Conservation (phyloP, 2,113 vertebrate species). For the Podarcis muralis region DNA sequence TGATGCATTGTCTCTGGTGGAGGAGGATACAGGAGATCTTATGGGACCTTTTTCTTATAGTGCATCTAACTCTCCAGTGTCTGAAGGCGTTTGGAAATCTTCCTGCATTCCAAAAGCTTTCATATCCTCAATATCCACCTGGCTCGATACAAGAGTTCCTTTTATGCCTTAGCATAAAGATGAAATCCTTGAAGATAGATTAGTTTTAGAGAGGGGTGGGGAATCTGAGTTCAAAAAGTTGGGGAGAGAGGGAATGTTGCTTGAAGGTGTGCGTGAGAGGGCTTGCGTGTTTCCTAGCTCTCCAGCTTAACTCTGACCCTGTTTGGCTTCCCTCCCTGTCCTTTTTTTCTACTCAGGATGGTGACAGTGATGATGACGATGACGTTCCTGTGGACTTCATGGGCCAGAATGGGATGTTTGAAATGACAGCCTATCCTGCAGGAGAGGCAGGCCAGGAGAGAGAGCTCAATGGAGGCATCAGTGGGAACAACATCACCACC, state of each 20-base stretch:
- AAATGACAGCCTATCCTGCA: conserved; percentile 51
- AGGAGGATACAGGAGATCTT: too few relatives aligned
- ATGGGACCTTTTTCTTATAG: too few relatives aligned
- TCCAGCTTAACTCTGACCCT: background rate
- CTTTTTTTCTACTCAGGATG: conserved; percentile 68
- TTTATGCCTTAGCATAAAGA: background rate
- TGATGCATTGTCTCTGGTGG: too few relatives aligned
- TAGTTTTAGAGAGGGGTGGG: background rate
- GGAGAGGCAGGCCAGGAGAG: conserved; percentile 8
- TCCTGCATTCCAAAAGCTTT: background rate
- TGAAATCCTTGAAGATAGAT: background rate
- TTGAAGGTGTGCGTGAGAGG: background rate
- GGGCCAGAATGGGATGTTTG: conserved; percentile 61
- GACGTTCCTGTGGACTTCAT: conserved; percentile 25
- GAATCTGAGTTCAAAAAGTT: background rate
- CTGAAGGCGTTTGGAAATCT: background rate
- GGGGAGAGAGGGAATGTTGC: too few relatives aligned
- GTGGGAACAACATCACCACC: conserved; percentile 62
- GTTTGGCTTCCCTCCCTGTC: background rate
- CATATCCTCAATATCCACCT: too few relatives aligned
- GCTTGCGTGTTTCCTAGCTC: background rate
- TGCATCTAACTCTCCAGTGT: too few relatives aligned
- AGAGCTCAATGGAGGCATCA: background rate
- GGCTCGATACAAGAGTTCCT: background rate
- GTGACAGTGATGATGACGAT: conserved; percentile 82